Percentiles rank a stretch among this genome's conserved stretches.
Conservation (phyloP, 2,797 vertebrate species). For the Enteromius unitaeniatus region DNA sequence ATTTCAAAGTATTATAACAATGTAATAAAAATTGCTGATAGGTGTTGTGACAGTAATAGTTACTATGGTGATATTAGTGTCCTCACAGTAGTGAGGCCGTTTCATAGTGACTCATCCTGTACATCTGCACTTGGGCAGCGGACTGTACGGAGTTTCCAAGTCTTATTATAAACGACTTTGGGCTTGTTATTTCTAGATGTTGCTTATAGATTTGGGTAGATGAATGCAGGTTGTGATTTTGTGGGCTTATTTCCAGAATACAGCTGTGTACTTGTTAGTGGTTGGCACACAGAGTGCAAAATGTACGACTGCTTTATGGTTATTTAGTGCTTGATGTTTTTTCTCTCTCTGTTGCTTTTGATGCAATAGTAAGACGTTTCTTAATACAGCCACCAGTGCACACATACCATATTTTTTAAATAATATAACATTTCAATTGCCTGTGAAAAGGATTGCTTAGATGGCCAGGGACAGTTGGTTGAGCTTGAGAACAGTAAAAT, state of each 20-base stretch:
- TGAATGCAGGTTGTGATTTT: not conserved
- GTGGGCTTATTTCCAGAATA: not conserved
- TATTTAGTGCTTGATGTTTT: not conserved
- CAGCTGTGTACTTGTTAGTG: not conserved
- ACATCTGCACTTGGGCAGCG: conserved; percentile 26
- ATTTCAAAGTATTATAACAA: not conserved
- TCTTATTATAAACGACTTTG: not conserved
- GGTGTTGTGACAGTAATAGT: not conserved
- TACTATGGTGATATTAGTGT: conserved; percentile 1
- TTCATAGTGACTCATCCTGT: conserved; percentile 32
- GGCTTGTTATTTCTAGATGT: not conserved
- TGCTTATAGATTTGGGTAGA: no score
- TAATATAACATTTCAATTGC: not conserved
- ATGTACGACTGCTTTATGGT: not conserved
- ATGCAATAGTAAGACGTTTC: not conserved
- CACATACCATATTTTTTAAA: not conserved
- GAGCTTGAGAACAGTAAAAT: not conserved
- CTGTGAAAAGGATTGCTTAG: not conserved
- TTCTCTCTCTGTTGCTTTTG: not conserved
- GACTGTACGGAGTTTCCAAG: not conserved
- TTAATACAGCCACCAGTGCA: not conserved
- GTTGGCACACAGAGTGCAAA: not conserved
- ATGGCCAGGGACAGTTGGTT: not conserved
- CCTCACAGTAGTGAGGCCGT: not conserved
- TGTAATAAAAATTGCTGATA: not conserved